These are phyloP conservation scores for Bovichtus variegatus DNA, from an alignment of 2,797 vertebrate genomes.

Conservation along the genomic window DNA sequence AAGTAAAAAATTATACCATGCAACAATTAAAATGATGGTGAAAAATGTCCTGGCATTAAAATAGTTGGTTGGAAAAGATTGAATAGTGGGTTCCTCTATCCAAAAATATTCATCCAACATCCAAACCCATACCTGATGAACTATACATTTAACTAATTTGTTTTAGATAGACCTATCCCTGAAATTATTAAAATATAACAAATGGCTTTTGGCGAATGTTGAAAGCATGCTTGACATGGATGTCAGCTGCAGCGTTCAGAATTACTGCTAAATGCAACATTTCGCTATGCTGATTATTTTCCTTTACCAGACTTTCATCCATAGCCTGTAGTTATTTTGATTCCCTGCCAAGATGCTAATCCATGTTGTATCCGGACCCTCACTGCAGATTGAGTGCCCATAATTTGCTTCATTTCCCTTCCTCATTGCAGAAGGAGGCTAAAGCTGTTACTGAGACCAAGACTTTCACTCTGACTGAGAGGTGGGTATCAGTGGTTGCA, in stretches of 20 bases:
- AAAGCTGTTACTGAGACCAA: conserved; percentile 43
- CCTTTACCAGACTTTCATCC: conserved; percentile 32
- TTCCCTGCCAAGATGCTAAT: conserved; percentile 63
- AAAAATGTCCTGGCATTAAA: neutral
- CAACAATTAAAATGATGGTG: neutral
- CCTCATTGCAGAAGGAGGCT: conserved; percentile 49
- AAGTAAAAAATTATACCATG: neutral
- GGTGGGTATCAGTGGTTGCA: conserved; percentile 18
- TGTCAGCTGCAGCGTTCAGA: conserved; percentile 2
- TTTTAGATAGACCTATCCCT: neutral
- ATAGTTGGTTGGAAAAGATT: neutral
- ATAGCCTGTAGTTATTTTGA: conserved; percentile 52
- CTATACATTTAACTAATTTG: neutral
- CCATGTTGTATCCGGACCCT: conserved; percentile 47
- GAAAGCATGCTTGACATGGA: conserved; percentile 1
- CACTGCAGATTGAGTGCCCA: conserved; percentile 52
- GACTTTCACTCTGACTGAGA: conserved; percentile 36
- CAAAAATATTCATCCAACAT: neutral
- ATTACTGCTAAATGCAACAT: conserved; percentile 18
- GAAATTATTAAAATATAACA: neutral
- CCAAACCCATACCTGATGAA: neutral
- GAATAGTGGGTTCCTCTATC: neutral
- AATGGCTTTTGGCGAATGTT: neutral
- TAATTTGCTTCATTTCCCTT: conserved; percentile 71
- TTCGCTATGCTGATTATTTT: conserved; percentile 47